Percentiles rank a stretch among this genome's conserved stretches.
Evolutionary conservation across 2,888 invertebrate species (phyloP).

Genomic region (Dryococelus australis): DNA sequence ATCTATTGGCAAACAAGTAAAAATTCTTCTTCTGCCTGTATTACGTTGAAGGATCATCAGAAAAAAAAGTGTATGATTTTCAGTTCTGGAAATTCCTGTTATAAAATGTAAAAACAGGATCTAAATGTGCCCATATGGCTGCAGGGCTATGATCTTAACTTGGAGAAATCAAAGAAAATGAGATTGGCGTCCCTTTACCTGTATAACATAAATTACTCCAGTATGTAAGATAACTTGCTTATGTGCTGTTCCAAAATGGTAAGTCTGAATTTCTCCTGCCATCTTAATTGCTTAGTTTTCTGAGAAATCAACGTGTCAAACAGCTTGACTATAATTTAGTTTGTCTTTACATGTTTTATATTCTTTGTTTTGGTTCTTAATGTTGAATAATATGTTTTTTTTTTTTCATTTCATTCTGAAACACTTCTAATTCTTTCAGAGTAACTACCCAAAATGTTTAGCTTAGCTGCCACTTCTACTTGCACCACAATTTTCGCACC

Average conservation of each 20-base stretch:
- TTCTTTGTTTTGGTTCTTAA: constrained; percentile 24
- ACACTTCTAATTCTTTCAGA: constrained; percentile 17
- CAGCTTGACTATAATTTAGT: neutral
- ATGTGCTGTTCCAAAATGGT: constrained; percentile 21
- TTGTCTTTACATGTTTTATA: constrained; percentile 18
- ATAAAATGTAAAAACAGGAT: constrained; percentile 25
- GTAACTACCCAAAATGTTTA: neutral
- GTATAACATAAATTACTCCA: constrained; percentile 6
- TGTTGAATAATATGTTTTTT: constrained; percentile 28
- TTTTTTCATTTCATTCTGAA: constrained; percentile 7
- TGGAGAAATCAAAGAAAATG: constrained; percentile 29
- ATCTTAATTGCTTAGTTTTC: constrained; percentile 26
- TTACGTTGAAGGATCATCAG: constrained; percentile 32
- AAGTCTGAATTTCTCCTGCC: neutral
- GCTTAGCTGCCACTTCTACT: neutral
- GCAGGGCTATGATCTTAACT: constrained; percentile 22
- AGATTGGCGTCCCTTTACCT: neutral
- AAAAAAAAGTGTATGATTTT: constrained; percentile 29
- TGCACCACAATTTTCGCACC: too few species aligned
- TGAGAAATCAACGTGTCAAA: constrained; percentile 22
- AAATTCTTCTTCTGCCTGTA: constrained; percentile 32
- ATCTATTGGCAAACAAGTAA: neutral
- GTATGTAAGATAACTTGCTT: neutral
- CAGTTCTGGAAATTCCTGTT: neutral
- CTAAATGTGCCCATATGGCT: constrained; percentile 30